Conservation (phyloP, 1,140 invertebrate species). For the Rhysida immarginata region DNA sequence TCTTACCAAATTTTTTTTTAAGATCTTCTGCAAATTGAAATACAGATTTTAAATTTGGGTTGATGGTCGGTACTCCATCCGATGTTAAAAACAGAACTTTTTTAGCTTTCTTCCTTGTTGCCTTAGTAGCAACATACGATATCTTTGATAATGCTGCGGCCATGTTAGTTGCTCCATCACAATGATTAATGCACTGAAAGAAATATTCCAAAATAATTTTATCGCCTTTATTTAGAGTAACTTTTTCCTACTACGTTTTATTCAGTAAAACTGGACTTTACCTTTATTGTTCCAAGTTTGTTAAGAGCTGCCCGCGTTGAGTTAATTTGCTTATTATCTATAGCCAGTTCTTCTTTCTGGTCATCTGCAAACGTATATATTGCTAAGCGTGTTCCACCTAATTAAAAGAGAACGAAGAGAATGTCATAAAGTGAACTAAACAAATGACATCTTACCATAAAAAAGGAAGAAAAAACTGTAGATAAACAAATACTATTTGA, state of each 20-base stretch:
- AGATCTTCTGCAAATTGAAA: no score
- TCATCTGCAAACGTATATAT: background rate
- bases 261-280: background rate
- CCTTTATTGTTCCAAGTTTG: no score
- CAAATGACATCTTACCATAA: background rate
- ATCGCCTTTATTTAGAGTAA: background rate
- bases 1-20: no score
- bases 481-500: background rate
- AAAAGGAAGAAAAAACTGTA: background rate
- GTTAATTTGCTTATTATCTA: no score
- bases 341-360: background rate
- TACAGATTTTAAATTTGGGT: no score
- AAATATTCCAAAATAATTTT: background rate
- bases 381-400: background rate
- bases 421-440: background rate
- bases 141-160: background rate
- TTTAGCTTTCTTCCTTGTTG: background rate
- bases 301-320: no score
- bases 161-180: constrained; percentile 1
- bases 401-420: background rate
- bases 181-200: background rate
- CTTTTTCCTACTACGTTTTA: background rate
- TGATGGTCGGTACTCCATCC: background rate
- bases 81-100: background rate
- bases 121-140: background rate